Base-by-base conservation (phyloP, 2,888 invertebrate genomes). In the Watsonalla cultraria region DNA sequence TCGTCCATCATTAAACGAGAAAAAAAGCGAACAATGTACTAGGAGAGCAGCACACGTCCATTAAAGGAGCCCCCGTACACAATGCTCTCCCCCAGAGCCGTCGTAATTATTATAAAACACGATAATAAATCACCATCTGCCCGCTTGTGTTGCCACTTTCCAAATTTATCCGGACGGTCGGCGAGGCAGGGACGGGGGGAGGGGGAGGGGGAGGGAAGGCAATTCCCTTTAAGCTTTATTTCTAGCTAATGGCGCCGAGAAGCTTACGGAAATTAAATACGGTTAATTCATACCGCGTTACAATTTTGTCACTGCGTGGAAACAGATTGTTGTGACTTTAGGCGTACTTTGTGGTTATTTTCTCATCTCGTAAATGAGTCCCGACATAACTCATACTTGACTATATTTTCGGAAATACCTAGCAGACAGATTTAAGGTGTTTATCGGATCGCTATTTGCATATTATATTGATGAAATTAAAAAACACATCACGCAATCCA, bases 71-170 rank as follows among this genome's bases (percentile, higher is more conserved):
- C 62, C 62, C 64, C 62, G 63, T 60, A 70, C 71, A 83, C 80
- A 84, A 83, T 76, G 76, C 74, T 67, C 72, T 70, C 79, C 76
- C 78, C 72, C 64, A 71, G 67, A 68, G 68, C 70, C 73, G 72
- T 69, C 76, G 80, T 85, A 85, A 87, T 88, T 86, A 86, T 87
- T 86, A 86, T 86, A 85, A 86, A 88, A 87, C 81, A 82, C 75
- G 74, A 83, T 83, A 83, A 88, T 89, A 89, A 87, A 89, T 89
- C 86, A 86, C 80, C 86, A 87, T 86, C 86, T 87, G 84, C 74
- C 72, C 80, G 80, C 82, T 82, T 79, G 82, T 85, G 84, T 84
- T 84, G 80, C 80, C 82, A 81, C 84, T 86, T 82, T 80, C 82
- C 81, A 80, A 86, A 86, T 84, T 83, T 84, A 86, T 84, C 82